phyloP scores from a whole-genome alignment of 2,888 invertebrate species.

The Sturmia bella region DNA sequence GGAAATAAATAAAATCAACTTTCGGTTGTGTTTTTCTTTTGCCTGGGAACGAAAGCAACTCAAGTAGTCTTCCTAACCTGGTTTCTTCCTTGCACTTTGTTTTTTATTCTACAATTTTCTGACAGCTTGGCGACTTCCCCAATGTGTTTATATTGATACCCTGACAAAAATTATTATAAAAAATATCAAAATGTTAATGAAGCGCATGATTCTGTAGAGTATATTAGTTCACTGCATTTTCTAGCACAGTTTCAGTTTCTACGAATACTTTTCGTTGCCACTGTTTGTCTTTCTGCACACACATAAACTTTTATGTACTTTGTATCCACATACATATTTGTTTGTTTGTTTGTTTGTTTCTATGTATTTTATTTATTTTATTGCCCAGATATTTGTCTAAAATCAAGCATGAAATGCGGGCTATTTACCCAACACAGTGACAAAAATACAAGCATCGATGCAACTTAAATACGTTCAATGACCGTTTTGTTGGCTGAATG shows the following conservation, averaged over 20 bases:
- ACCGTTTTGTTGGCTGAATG: constrained; percentile 50
- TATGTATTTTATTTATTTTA: constrained; percentile 23
- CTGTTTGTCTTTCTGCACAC: constrained; percentile 20
- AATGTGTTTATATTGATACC: too few relatives aligned
- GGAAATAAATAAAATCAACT: too few relatives aligned
- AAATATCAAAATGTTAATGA: too few relatives aligned
- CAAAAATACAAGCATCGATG: neutral
- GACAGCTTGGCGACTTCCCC: too few relatives aligned
- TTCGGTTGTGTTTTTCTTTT: too few relatives aligned
- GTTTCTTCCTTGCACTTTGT: too few relatives aligned
- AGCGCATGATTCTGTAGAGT: too few relatives aligned
- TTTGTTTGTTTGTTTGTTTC: constrained; percentile 1
- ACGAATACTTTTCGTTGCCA: neutral
- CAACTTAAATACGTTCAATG: constrained; percentile 54
- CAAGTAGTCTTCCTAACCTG: too few relatives aligned
- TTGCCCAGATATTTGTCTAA: constrained; percentile 45
- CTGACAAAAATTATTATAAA: too few relatives aligned
- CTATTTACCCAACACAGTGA: constrained; percentile 13
- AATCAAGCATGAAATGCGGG: constrained; percentile 50
- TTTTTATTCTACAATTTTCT: too few relatives aligned
- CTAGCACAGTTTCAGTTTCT: neutral
- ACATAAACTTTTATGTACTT: neutral
- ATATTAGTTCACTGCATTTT: neutral
- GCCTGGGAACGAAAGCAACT: too few relatives aligned
- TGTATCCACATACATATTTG: neutral